These are phyloP conservation scores for Hoplodrina ambigua DNA, from an alignment of 2,888 invertebrate species.

Conservation along the genomic window DNA sequence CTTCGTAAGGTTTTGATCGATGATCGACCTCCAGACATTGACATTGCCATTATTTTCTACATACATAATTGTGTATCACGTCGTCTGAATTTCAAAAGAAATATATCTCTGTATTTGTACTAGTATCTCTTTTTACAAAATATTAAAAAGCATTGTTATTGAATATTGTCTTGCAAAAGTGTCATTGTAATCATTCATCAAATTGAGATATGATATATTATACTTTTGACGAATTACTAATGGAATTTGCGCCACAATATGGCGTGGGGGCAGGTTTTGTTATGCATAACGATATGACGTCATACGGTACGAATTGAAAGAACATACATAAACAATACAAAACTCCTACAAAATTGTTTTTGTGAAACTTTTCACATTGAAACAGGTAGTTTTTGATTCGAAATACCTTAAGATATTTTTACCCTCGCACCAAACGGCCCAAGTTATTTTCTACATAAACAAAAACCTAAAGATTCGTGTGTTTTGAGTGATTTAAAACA, in stretches of 20 bases:
- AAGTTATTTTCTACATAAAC: no score
- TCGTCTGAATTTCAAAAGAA: neutral
- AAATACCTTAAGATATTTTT: no score
- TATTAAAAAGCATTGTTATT: neutral
- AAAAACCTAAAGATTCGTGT: no score
- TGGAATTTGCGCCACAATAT: neutral
- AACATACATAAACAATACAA: neutral
- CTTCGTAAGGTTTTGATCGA: neutral
- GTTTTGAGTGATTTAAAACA: no score
- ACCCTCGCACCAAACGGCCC: no score
- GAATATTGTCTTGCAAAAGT: constrained; percentile 3
- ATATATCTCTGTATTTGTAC: neutral
- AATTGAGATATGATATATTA: constrained; percentile 17
- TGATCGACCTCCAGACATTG: neutral
- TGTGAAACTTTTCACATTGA: no score
- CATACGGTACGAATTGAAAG: neutral
- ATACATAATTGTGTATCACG: neutral
- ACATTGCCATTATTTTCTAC: neutral
- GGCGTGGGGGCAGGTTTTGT: constrained; percentile 10
- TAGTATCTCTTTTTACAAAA: neutral
- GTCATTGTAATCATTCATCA: neutral
- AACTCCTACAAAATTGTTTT: no score
- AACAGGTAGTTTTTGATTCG: no score
- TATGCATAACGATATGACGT: neutral
- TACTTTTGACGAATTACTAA: constrained; percentile 18